Evolutionary conservation across 1,140 invertebrate genomes (phyloP).

Genomic region (Brachystomella parvula): DNA sequence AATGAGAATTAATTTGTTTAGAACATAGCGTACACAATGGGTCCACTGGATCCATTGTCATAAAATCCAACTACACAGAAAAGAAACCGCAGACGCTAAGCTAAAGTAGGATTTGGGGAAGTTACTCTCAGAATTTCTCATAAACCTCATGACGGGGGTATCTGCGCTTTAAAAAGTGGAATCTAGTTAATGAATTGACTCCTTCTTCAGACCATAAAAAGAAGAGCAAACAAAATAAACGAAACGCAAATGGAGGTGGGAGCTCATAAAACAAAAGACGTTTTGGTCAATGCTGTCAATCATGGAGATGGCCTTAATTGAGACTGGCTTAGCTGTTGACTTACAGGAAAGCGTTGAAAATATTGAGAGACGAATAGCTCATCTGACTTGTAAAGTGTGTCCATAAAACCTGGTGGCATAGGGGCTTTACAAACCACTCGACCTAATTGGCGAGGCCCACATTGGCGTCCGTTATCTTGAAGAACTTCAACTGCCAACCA

Average conservation of each 20-base stretch:
- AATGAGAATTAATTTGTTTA: too few species aligned
- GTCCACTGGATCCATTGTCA: too few species aligned
- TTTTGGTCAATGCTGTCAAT: not conserved
- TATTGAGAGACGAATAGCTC: constrained; percentile 73
- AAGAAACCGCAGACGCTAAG: too few species aligned
- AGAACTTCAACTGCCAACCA: constrained; percentile 60
- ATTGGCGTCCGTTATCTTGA: constrained; percentile 58
- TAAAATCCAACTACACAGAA: too few species aligned
- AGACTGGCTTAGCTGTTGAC: constrained; percentile 33
- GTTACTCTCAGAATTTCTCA: too few species aligned
- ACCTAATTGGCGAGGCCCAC: constrained; percentile 62
- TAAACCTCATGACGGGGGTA: too few species aligned
- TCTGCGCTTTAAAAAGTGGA: too few species aligned
- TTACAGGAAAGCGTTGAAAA: constrained; percentile 70
- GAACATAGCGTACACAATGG: too few species aligned
- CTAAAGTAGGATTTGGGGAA: too few species aligned
- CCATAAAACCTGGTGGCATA: constrained; percentile 75
- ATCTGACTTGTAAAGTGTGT: constrained; percentile 70
- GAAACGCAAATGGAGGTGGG: not conserved
- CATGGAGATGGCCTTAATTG: not conserved
- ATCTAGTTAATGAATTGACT: too few species aligned
- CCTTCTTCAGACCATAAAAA: too few species aligned
- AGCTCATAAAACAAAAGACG: not conserved
- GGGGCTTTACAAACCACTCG: constrained; percentile 76
- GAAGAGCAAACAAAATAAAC: too few species aligned